Evolutionary conservation across 1,140 invertebrate species (phyloP), one percentile per base, ranked within the genome.

Genomic region (Dinoponera quadriceps): DNA sequence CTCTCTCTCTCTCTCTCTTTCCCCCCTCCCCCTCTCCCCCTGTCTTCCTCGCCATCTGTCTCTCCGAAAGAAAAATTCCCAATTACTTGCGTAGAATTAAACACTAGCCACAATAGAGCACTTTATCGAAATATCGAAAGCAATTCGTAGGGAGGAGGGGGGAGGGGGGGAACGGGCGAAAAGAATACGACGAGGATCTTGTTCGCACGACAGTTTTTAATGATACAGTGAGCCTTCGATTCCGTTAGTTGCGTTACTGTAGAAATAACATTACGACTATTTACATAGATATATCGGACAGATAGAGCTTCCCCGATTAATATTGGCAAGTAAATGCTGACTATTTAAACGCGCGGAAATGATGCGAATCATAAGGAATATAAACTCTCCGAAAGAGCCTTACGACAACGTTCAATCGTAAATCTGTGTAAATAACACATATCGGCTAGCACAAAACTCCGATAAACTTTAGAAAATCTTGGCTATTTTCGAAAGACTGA

Each of bases 191-290:
- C 88, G 85, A 89, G 38, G 16, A 22, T 51, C 29, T 74, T 73
- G 75, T 82, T 88, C 75, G 63, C 78, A 55, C 63, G 69, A 88
- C 82, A 89, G 85, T 75, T 91, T 90, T 83, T 72, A 82, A 82
- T 57, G 69, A 88, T 84, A 89, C 49, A 72, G 29, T 88, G 84
- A 83, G 85, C 72, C 71, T 68, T 80, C 69, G 83, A 87, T 83
- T 78, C 80, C 80, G 85, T 84, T 87, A 83, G 75, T 83, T 86
- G 63, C 69, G 63, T 72, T 89, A 88, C 22, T 48, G 29, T 83
- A 85, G n/a, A 71, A 80, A 51, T 88, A 86, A 82, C 73, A 78
- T 78, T 87, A 69, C 44, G 72, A 85, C 9, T 81, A 78, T 48
- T 63, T 77, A 82, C 57, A 27, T 44, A 73, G 77, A 89, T 89